Conservation (phyloP, 2,113 vertebrate genomes). For the Raja brachyura region DNA sequence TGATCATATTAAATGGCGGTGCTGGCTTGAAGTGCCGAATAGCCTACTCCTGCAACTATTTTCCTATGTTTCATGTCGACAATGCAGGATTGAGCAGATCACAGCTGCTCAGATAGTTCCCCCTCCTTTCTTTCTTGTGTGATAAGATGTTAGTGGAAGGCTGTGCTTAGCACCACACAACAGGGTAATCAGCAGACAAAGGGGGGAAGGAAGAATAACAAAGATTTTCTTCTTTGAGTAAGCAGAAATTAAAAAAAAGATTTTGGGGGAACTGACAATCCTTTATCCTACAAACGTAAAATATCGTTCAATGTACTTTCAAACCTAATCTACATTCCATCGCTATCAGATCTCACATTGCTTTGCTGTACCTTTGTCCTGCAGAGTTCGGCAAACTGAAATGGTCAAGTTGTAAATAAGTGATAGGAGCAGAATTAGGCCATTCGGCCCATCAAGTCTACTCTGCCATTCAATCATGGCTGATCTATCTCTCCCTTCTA, state of each 20-base stretch:
- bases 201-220: slow-evolving; percentile 54
- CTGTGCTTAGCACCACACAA: slow-evolving; percentile 57
- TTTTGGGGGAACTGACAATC: background rate
- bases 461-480: too few relatives aligned
- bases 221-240: slow-evolving; percentile 40
- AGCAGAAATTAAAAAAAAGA: slow-evolving; percentile 21
- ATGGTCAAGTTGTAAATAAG: too few relatives aligned
- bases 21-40: too few relatives aligned
- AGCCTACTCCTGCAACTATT: too few relatives aligned
- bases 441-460: too few relatives aligned
- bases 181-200: slow-evolving; percentile 50
- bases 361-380: background rate
- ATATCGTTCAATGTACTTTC: background rate
- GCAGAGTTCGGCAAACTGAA: background rate
- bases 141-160: slow-evolving; percentile 58
- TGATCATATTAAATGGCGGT: too few relatives aligned
- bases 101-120: slow-evolving; percentile 52
- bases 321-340: background rate
- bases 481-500: too few relatives aligned
- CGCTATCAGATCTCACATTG: background rate
- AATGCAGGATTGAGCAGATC: slow-evolving; percentile 44
- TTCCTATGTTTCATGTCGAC: slow-evolving; percentile 33
- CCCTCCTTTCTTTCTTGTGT: slow-evolving; percentile 49
- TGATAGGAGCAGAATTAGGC: too few relatives aligned
- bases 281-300: background rate